Evolutionary conservation across 2,113 vertebrate genomes (phyloP), one percentile per base, ranked within the genome.

Genomic region (Phasianus colchicus): DNA sequence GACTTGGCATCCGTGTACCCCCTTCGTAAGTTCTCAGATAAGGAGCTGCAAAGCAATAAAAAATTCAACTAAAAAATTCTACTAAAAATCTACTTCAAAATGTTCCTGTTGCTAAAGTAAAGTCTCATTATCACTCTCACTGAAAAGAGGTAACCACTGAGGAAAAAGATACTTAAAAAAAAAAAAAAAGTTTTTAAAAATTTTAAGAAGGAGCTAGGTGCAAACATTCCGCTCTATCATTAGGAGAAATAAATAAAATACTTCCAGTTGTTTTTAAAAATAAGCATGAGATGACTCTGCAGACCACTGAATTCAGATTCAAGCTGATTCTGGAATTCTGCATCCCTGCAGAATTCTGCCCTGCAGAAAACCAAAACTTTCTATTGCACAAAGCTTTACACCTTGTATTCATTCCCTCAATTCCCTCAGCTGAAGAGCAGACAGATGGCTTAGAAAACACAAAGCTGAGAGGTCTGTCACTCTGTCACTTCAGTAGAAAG

Each of bases 381-480:
- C 29, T 15, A n/a, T 22, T 73, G 20, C 79, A 57, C 65, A 52
- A 82, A 83, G 36, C 5, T 52, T 64, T 52, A 25, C 48, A 47
- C 4, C 4, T 47, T 36, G 13, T 54, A n/a, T 17, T 38, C 21
- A 52, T 47, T 47, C 21, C 58, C 82, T 76, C n/a, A 64, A 52
- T 47, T 47, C 21, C 58, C 82, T 76, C n/a, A 64, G 36, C 7
- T 45, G 77, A 76, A 87, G 9, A 76, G 29, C 19, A 86, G 15
- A 21, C 25, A 71, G 74, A n/a, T 32, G 0, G 1, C n/a, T 63
- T 50, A 81, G 21, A 78, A 13, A 54, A 40, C 54, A 27, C 29
- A 50, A 65, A 83, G 42, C 47, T 0, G 3, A 10, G 17, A 27
- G 11, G 36, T 50, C 48, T 54, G 8, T 4, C 0, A 1, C 30